Evolutionary conservation across 2,113 vertebrate species (phyloP).

Genomic region (Nothoprocta perdicaria): DNA sequence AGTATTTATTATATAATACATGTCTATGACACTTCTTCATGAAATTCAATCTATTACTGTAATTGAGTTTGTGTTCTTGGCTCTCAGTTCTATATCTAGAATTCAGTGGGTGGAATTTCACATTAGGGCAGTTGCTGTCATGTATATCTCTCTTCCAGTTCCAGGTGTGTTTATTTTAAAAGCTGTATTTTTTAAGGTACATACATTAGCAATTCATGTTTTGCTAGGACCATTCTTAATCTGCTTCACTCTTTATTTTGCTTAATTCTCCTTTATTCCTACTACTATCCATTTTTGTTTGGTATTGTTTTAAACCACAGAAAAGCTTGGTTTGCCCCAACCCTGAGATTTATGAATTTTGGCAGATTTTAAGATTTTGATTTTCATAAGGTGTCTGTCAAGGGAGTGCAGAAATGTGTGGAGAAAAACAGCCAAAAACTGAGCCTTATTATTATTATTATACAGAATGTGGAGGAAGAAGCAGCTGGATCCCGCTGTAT

Average conservation of each 20-base stretch:
- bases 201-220: background rate
- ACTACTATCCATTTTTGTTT: background rate
- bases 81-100: background rate
- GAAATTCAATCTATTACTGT: background rate
- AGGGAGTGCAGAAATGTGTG: background rate
- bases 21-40: background rate
- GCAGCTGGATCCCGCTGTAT: background rate
- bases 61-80: background rate
- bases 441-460: background rate
- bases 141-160: background rate
- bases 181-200: background rate
- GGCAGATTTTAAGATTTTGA: background rate
- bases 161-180: background rate
- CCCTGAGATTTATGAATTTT: background rate
- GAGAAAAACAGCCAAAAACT: background rate
- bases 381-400: conserved; percentile 4
- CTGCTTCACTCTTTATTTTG: background rate
- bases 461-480: background rate
- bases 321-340: background rate
- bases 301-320: background rate
- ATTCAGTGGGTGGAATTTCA: background rate
- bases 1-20: background rate
- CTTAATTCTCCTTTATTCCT: background rate
- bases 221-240: background rate
- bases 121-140: background rate